Evolutionary conservation across 2,888 invertebrate genomes (phyloP), one percentile per base, ranked within the genome.

Genomic region (Psylliodes chrysocephalus): DNA sequence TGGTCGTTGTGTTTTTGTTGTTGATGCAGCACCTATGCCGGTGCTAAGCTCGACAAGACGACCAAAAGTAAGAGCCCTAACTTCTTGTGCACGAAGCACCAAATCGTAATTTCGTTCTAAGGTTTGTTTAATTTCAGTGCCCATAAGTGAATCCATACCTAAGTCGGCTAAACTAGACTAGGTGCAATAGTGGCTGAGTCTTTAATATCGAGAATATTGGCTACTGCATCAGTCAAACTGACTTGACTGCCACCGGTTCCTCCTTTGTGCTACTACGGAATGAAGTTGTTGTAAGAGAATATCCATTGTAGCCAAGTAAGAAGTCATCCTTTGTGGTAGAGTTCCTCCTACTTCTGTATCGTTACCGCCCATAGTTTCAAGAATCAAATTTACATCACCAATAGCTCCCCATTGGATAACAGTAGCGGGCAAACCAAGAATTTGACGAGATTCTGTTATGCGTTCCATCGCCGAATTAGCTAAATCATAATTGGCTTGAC

Each of bases 401-500:
- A 99, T 94, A 65, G 98, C 98, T 71, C 99, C 99, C 98, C 98
- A 99, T 83, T 99, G 98, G 75, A 99, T 94, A 40, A 98, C 96
- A 52, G 80, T 77, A 42, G 88, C 98, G 22, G 96, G 96, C 71
- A 96, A 86, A 46, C 96, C 95, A 76, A 89, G 91, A 38, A 86
- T 87, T 83, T 91, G 92, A 60, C 96, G 89, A 64, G 87, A 88
- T 85, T 96, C 98, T 81, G 93, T 93, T 68, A 98, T 89, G 68
- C 98, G 89, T 84, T 98, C 98, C 98, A 98, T 98, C 44, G 92
- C 92, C 0, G 97, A 96, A 85, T 99, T 99, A 57, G 98, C 97
- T 74, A 94, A 88, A 57, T 98, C 98, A 81, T 99, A 99, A 85
- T 98, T 99, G 66, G 92, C 89, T 85, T 99, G 98, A 2, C 98